Conservation (phyloP, 2,797 vertebrate genomes). For the Acestrorhynchus altus region DNA sequence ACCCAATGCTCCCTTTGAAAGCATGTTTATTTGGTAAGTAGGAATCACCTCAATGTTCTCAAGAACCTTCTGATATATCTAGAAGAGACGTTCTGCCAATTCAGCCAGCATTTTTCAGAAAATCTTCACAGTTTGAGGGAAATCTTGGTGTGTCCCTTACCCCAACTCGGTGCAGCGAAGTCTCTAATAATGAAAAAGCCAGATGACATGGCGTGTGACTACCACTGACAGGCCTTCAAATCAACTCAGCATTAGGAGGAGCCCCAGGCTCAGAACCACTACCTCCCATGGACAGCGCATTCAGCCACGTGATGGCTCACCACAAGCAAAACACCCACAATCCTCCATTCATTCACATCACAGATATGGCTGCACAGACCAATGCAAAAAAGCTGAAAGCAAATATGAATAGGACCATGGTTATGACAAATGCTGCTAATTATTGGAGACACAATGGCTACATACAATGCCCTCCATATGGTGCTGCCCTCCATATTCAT, state of each 20-base stretch:
- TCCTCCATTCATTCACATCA: slow-evolving; percentile 20
- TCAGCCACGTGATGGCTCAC: slow-evolving; percentile 53
- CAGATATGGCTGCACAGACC: background rate
- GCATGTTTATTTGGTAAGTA: too few species aligned
- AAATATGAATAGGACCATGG: too few species aligned
- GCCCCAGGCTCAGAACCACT: slow-evolving; percentile 62
- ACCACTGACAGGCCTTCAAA: slow-evolving; percentile 76
- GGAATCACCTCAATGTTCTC: too few species aligned
- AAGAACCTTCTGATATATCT: too few species aligned
- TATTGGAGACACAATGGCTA: background rate
- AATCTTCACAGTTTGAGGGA: background rate
- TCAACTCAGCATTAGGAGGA: slow-evolving; percentile 67
- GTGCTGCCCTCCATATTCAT: too few species aligned
- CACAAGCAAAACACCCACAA: slow-evolving; percentile 52
- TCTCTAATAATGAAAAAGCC: slow-evolving; percentile 64
- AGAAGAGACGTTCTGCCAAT: too few species aligned
- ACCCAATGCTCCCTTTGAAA: too few species aligned
- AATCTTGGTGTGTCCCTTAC: background rate
- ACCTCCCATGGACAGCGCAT: slow-evolving; percentile 52
- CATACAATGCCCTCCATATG: too few species aligned
- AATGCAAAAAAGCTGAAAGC: background rate
- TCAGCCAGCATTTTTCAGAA: too few species aligned
- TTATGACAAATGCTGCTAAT: background rate
- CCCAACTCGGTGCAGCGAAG: slow-evolving; percentile 21
- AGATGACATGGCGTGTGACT: slow-evolving; percentile 61